Evolutionary conservation across 2,888 invertebrate species (phyloP).

Genomic region (Priapulus caudatus): DNA sequence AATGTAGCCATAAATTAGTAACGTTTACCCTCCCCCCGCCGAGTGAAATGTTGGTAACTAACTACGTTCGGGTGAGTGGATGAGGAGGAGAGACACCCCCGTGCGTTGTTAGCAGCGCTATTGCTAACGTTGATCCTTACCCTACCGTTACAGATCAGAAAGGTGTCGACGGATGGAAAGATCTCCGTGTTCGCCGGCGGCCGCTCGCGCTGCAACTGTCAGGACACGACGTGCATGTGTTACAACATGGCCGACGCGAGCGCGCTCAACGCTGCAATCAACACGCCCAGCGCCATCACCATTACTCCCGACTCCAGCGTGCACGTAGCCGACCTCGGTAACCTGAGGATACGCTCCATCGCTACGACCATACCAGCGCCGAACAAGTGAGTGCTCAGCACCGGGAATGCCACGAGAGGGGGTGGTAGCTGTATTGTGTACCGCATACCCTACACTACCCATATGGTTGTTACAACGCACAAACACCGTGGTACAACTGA

Average conservation of each 20-base stretch:
- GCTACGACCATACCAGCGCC: slow-evolving; percentile 19
- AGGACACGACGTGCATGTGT: slow-evolving; percentile 67
- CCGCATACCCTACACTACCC: slow-evolving; percentile 11
- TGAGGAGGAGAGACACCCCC: too few relatives aligned
- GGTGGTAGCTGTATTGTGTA: slow-evolving; percentile 20
- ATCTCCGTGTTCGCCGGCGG: slow-evolving; percentile 87
- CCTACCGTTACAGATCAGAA: slow-evolving; percentile 39
- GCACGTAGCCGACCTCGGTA: slow-evolving; percentile 84
- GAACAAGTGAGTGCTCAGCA: slow-evolving; percentile 14
- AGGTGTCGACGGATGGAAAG: slow-evolving; percentile 84
- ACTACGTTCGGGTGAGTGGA: too few relatives aligned
- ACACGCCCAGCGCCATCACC: slow-evolving; percentile 51
- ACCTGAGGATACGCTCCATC: slow-evolving; percentile 51
- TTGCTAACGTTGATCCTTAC: too few relatives aligned
- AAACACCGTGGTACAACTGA: slow-evolving; percentile 56
- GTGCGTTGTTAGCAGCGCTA: too few relatives aligned
- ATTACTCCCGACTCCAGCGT: slow-evolving; percentile 91
- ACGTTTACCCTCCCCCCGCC: too few relatives aligned
- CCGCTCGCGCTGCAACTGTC: slow-evolving; percentile 47
- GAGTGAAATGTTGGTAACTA: too few relatives aligned
- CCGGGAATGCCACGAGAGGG: slow-evolving; percentile 15
- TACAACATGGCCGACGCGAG: slow-evolving; percentile 49
- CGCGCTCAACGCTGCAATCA: slow-evolving; percentile 50
- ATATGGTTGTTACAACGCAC: slow-evolving; percentile 41
- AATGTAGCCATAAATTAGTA: too few relatives aligned